Evolutionary conservation across 1,140 invertebrate genomes (phyloP).

Genomic region (Schmidtea mediterranea): DNA sequence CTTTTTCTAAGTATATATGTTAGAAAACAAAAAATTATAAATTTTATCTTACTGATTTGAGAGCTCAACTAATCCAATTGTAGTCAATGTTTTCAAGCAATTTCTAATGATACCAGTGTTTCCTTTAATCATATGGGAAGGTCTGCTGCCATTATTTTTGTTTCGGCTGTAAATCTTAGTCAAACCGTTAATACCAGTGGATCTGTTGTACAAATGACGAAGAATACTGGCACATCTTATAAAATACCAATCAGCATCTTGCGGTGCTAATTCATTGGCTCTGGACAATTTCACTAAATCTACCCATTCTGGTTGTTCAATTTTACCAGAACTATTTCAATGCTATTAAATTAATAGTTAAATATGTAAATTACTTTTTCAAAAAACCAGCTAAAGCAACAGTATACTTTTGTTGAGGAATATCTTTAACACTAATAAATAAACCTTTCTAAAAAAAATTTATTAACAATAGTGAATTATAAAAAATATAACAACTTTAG

Average conservation of each 20-base stretch:
- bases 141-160: neutral
- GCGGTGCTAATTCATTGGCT: neutral
- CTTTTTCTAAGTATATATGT: no score
- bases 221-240: neutral
- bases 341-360: neutral
- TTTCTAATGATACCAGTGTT: neutral
- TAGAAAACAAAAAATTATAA: no score
- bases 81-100: neutral
- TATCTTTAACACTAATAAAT: constrained; percentile 3
- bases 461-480: no score
- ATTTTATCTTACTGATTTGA: no score
- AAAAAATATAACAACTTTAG: no score
- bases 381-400: neutral
- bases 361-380: neutral
- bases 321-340: neutral
- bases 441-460: no score
- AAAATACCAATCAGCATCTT: neutral
- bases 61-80: neutral
- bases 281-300: neutral
- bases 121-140: neutral
- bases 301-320: neutral
- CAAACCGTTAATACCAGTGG: neutral
- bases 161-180: neutral
- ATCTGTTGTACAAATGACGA: neutral
- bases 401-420: neutral